phyloP scores from a whole-genome alignment of 2,888 invertebrate genomes.

The Suillia variegata region DNA sequence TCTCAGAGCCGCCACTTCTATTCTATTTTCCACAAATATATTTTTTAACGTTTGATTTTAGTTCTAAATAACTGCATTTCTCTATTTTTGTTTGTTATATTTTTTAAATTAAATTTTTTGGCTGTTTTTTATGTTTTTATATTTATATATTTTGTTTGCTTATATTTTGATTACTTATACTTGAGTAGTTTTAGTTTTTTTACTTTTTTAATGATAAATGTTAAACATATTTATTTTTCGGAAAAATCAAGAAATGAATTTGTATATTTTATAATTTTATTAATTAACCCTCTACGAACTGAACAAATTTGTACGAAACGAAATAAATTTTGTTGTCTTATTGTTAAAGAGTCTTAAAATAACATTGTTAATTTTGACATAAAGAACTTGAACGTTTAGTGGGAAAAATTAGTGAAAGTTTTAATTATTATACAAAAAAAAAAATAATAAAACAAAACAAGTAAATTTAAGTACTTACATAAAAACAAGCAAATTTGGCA shows the following conservation, averaged over 20 bases:
- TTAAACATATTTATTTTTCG: neutral
- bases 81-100: constrained; percentile 16
- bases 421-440: constrained; percentile 14
- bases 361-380: constrained; percentile 23
- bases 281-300: neutral
- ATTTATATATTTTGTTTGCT: constrained; percentile 17
- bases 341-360: constrained; percentile 21
- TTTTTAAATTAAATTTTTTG: constrained; percentile 11
- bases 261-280: neutral
- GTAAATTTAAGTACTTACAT: too few species aligned
- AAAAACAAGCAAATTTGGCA: constrained; percentile 28
- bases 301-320: constrained; percentile 6
- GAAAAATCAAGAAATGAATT: neutral
- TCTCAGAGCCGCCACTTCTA: neutral
- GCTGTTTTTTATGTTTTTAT: constrained; percentile 28
- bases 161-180: constrained; percentile 25
- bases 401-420: too few species aligned
- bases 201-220: constrained; percentile 2
- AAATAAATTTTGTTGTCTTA: constrained; percentile 24
- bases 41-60: too few species aligned
- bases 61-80: too few species aligned
- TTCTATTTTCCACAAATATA: neutral
- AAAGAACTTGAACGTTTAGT: too few species aligned
- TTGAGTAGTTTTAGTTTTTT: constrained; percentile 11
- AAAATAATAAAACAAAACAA: too few species aligned